phyloP scores from a whole-genome alignment of 2,888 invertebrate species.

The Sturmia bella region DNA sequence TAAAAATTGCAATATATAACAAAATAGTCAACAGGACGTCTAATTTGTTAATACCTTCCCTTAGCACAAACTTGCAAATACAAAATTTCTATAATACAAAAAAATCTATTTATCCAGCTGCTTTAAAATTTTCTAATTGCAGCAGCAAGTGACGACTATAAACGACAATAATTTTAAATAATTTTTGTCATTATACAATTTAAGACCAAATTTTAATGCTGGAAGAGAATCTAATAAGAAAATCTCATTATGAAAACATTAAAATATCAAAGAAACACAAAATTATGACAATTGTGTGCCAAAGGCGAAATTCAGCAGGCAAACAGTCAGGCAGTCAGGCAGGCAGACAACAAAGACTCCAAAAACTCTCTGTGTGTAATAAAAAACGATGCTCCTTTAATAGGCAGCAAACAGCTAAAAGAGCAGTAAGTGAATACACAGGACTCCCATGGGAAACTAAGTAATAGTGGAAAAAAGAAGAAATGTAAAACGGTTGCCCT shows the following conservation, averaged over 20 bases:
- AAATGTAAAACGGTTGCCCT: constrained; percentile 66
- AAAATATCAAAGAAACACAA: constrained; percentile 78
- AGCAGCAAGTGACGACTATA: constrained; percentile 9
- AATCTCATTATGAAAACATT: constrained; percentile 80
- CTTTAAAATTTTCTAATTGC: constrained; percentile 6
- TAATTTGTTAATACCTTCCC: too few relatives aligned
- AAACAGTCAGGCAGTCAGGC: constrained; percentile 26
- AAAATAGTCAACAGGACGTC: too few relatives aligned
- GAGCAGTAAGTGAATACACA: constrained; percentile 64
- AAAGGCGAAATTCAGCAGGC: constrained; percentile 42
- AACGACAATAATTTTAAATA: constrained; percentile 59
- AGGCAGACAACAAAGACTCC: constrained; percentile 37
- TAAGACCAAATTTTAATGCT: constrained; percentile 31
- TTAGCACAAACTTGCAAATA: background rate
- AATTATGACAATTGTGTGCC: constrained; percentile 72
- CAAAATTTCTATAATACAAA: background rate
- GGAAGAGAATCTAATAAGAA: constrained; percentile 71
- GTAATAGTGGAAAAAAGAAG: constrained; percentile 40
- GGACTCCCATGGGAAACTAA: constrained; percentile 65
- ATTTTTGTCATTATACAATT: constrained; percentile 59
- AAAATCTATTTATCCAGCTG: constrained; percentile 32
- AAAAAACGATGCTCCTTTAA: constrained; percentile 61
- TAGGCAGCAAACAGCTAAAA: constrained; percentile 54
- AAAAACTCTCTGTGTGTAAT: constrained; percentile 50
- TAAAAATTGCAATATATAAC: too few relatives aligned